Conservation (phyloP, 2,113 vertebrate species). For the Todiramphus chloris region DNA sequence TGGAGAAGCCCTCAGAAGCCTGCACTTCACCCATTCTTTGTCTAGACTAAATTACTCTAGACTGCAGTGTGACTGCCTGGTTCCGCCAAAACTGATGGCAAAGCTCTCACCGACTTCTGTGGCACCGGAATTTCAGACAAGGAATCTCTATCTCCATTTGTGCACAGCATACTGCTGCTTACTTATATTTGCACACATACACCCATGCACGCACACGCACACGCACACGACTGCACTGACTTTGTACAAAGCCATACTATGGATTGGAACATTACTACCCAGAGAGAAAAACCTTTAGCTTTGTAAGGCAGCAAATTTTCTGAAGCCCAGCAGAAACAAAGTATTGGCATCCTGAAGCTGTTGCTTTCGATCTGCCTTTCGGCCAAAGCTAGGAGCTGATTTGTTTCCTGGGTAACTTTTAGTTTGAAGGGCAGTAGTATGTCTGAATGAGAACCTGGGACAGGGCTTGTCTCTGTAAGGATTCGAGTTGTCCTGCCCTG, state of each 20-base stretch:
- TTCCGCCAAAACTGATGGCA: not conserved
- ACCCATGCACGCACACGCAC: rapidly evolving
- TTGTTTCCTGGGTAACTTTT: not conserved
- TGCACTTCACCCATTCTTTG: not conserved
- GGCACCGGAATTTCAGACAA: not conserved
- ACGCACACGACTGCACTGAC: not conserved
- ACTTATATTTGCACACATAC: not conserved
- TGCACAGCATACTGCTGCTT: not conserved
- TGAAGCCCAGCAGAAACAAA: not conserved
- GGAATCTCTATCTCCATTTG: not conserved
- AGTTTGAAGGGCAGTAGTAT: not conserved
- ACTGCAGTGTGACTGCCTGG: not conserved
- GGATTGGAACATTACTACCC: not conserved
- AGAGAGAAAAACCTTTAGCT: not conserved
- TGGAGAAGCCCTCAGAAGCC: not conserved
- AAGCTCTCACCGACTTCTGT: not conserved
- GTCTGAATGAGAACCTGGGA: not conserved
- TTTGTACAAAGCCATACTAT: rapidly evolving
- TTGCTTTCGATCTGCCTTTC: not conserved
- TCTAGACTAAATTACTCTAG: not conserved
- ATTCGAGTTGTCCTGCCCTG: conserved; percentile 23
- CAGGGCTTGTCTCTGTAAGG: not conserved
- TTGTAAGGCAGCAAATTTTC: not conserved
- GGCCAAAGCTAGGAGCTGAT: not conserved
- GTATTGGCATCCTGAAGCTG: not conserved